These are phyloP conservation scores for Oxyscelio sp. DNA, from an alignment of 2,888 invertebrate species.

Conservation along the genomic window DNA sequence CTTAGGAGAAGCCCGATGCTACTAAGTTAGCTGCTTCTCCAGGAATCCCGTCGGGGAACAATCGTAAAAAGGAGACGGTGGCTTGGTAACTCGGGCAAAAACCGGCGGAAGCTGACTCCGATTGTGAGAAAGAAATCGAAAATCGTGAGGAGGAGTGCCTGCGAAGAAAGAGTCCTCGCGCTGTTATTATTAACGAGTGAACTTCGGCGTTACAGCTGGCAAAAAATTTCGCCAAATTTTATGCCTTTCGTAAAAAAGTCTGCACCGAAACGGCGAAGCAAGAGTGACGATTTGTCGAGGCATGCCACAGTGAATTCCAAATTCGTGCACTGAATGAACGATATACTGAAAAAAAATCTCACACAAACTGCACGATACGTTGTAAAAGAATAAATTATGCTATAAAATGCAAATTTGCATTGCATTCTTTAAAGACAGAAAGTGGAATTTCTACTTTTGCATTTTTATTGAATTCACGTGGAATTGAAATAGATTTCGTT, in stretches of 20 bases:
- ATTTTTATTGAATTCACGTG: too few species aligned
- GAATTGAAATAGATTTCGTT: too few species aligned
- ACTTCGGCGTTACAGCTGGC: constrained; percentile 16
- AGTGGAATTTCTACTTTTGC: too few species aligned
- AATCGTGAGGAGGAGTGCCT: constrained; percentile 45
- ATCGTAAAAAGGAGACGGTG: constrained; percentile 75
- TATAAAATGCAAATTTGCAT: too few species aligned
- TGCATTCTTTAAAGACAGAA: too few species aligned
- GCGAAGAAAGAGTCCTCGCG: constrained; percentile 39
- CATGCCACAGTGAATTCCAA: too few species aligned
- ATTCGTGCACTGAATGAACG: too few species aligned
- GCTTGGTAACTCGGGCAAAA: constrained; percentile 68
- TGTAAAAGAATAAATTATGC: too few species aligned
- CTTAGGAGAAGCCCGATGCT: constrained; percentile 63
- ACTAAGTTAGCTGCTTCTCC: constrained; percentile 73
- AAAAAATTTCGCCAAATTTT: constrained; percentile 54
- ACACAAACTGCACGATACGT: too few species aligned
- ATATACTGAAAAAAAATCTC: too few species aligned
- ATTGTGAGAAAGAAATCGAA: constrained; percentile 74
- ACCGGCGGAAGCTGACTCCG: constrained; percentile 71
- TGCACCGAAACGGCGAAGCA: constrained; percentile 16
- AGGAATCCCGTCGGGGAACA: constrained; percentile 73
- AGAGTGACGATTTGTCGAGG: constrained; percentile 39
- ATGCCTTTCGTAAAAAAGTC: constrained; percentile 14
- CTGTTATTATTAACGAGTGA: constrained; percentile 61